Evolutionary conservation across 2,113 vertebrate genomes (phyloP).

Genomic region (Sclerurus mexicanus): DNA sequence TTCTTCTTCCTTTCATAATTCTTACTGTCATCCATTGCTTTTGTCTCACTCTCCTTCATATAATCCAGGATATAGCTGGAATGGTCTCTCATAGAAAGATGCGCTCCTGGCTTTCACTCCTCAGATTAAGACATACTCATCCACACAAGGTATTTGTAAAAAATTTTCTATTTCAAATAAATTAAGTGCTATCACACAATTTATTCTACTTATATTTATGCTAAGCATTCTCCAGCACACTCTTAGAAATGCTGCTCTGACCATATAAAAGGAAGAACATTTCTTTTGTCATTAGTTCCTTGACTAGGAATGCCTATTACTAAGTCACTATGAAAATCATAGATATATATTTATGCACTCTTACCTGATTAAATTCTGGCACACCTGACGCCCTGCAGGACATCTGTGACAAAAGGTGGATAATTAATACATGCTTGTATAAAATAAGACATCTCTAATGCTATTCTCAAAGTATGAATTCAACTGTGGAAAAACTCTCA

Average conservation of each 20-base stretch:
- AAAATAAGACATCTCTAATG: background rate
- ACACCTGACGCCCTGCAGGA: conserved; percentile 86
- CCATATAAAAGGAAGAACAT: background rate
- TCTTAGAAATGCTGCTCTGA: background rate
- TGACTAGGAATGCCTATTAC: background rate
- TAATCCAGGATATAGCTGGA: background rate
- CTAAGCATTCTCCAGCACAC: background rate
- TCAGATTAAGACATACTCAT: background rate
- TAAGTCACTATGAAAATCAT: background rate
- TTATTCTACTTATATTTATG: background rate
- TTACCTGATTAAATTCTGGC: conserved; percentile 94
- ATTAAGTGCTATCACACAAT: background rate
- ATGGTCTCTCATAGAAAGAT: background rate
- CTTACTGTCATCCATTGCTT: background rate
- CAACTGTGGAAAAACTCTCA: background rate
- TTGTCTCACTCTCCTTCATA: background rate
- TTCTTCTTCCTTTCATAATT: background rate
- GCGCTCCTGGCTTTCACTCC: background rate
- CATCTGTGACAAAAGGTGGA: conserved; percentile 77
- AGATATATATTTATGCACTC: background rate
- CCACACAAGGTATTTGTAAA: background rate
- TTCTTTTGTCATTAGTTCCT: background rate
- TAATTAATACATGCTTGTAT: background rate
- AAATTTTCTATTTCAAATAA: background rate
- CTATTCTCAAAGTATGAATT: background rate